Conservation (phyloP, 2,888 invertebrate genomes). For the Liopterus haemorrhoidalis region DNA sequence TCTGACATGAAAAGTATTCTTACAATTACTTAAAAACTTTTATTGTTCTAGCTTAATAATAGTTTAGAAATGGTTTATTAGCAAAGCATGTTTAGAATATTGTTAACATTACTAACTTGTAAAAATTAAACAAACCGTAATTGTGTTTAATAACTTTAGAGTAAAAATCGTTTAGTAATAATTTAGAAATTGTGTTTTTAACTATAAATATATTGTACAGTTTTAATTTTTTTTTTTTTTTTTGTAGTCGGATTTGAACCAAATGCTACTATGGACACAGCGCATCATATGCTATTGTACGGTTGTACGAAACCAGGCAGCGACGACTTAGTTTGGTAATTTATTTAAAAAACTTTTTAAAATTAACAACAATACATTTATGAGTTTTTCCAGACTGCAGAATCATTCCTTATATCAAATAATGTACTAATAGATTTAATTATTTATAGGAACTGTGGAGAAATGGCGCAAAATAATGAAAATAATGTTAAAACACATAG, state of each 20-base stretch:
- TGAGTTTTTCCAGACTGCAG: too few relatives aligned
- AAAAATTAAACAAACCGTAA: background rate
- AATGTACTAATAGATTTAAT: slow-evolving; percentile 17
- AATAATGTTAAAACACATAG: slow-evolving; percentile 53
- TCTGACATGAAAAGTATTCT: too few relatives aligned
- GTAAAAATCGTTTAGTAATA: slow-evolving; percentile 5
- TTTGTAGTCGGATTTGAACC: slow-evolving; percentile 83
- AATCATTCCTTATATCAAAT: too few relatives aligned
- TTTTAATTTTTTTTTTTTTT: slow-evolving; percentile 12
- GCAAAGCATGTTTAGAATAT: too few relatives aligned
- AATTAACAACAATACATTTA: too few relatives aligned
- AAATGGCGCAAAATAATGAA: slow-evolving; percentile 63
- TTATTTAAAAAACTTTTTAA: too few relatives aligned
- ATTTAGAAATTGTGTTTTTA: too few relatives aligned
- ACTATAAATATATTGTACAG: slow-evolving; percentile 15
- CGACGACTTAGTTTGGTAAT: slow-evolving; percentile 67
- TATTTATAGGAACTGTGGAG: slow-evolving; percentile 78
- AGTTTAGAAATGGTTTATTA: too few relatives aligned
- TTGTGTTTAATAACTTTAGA: slow-evolving; percentile 1
- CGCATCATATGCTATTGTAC: slow-evolving; percentile 90
- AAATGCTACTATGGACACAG: slow-evolving; percentile 82
- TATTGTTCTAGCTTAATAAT: too few relatives aligned
- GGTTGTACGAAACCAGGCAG: slow-evolving; percentile 79
- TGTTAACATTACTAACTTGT: slow-evolving; percentile 1
- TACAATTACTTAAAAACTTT: too few relatives aligned